Base-by-base conservation (phyloP, 2,113 vertebrate genomes). In the Coreoperca whiteheadi region DNA sequence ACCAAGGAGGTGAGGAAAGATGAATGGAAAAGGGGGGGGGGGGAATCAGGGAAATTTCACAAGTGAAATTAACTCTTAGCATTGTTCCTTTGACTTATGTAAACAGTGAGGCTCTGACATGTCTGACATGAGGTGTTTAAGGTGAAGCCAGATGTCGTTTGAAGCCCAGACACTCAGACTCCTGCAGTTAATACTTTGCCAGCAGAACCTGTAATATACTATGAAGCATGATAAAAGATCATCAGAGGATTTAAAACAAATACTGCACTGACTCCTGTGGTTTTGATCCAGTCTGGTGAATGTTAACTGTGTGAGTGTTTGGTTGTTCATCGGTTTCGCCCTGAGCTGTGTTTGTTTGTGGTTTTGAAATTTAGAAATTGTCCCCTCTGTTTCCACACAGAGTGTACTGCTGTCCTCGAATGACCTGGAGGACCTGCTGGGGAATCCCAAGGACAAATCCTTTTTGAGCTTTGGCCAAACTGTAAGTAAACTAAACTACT, bases 331-430 rank as follows among this genome's bases (percentile, higher is more conserved):
- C 25, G 1, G 11, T 60, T 77, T 25, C 23, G n/a, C n/a, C 4
- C 2, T 61, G 21, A 41, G 20, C 51, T 87, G 30, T 34, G 18
- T 81, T 43, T 84, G 41, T 50, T 63, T 79, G 86, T 77, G 66
- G 51, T 43, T 79, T 76, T 46, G 39, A 18, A 41, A 25, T 85
- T 82, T 56, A 73, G 66, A 79, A 69, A 43, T 43, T 20, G 66
- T 70, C 54, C 51, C 67, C 6, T 76, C 14, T 87, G 56, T 86
- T 82, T 83, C 54, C 66, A 56, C 34, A 12, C 83, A 96, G 94
- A 93, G 92, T 54, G 60, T 90, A 1, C 82, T 93, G 63, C 84
- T 95, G 78, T 93, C 95, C 90, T 95, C 94, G 20, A 95, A 95
- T 61, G 88, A 96, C 92, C 92, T 95, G 75, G 92, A 94, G 46